phyloP scores from a whole-genome alignment of 2,113 vertebrate species.

The Mormyrus lacerda region DNA sequence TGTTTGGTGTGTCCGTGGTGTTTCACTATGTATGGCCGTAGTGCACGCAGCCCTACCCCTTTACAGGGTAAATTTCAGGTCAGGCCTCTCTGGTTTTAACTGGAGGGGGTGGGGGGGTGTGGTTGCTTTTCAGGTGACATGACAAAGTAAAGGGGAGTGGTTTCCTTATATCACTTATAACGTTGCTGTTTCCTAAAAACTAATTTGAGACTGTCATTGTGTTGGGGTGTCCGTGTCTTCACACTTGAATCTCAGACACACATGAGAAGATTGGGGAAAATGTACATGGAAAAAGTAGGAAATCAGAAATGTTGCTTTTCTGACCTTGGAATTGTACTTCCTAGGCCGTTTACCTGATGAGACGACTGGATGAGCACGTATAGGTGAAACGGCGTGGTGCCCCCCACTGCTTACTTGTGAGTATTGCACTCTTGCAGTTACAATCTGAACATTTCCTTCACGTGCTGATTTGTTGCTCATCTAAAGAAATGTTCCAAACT shows the following conservation, averaged over 20 bases:
- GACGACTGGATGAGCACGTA: background rate
- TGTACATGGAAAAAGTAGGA: background rate
- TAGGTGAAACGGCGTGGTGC: background rate
- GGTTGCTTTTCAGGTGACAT: background rate
- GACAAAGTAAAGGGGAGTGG: background rate
- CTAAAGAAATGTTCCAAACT: background rate
- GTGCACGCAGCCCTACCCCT: background rate
- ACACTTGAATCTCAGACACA: background rate
- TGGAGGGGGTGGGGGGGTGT: background rate
- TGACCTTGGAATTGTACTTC: background rate
- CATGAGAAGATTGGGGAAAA: background rate
- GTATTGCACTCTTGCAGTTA: background rate
- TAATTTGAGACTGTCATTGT: background rate
- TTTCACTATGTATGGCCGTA: background rate
- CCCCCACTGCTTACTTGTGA: background rate
- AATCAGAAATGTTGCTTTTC: background rate
- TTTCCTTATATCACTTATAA: background rate
- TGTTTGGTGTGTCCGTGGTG: background rate
- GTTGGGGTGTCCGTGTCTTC: background rate
- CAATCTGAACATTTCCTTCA: background rate
- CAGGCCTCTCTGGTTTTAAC: background rate
- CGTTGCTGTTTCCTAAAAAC: background rate
- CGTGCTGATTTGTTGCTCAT: background rate
- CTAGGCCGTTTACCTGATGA: background rate
- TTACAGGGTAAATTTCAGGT: conserved; percentile 13